Conservation (phyloP, 2,797 vertebrate species). For the Diceros bicornis region DNA sequence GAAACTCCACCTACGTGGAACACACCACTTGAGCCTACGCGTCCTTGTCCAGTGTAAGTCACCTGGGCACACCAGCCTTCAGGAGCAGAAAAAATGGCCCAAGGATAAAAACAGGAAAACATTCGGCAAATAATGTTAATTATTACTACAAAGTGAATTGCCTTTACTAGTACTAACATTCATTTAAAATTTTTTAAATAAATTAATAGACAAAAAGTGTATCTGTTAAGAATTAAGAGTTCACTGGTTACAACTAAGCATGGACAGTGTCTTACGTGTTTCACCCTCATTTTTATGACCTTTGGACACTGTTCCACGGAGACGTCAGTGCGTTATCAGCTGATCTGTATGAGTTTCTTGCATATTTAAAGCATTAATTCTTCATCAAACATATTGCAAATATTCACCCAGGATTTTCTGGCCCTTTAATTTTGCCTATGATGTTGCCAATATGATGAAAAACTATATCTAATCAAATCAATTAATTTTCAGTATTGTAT, state of each 20-base stretch:
- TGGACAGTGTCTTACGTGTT: not conserved
- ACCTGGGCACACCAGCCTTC: not conserved
- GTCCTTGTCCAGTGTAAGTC: too few relatives aligned
- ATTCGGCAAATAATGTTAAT: not conserved
- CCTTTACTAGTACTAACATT: not conserved
- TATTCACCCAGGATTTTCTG: not conserved
- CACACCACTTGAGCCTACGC: fast-evolving
- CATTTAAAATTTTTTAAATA: not conserved
- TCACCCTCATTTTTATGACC: not conserved
- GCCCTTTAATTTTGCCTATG: not conserved
- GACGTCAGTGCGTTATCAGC: too few relatives aligned
- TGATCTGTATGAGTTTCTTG: not conserved
- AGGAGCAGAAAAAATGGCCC: not conserved
- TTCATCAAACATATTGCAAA: not conserved
- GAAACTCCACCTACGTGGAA: fast-evolving
- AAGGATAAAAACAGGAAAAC: not conserved
- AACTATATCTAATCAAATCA: not conserved
- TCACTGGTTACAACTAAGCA: not conserved
- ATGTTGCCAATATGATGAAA: not conserved
- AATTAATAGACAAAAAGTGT: not conserved
- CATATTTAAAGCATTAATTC: not conserved
- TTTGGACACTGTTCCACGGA: too few relatives aligned
- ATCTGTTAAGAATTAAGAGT: not conserved
- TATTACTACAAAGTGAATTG: too few relatives aligned
- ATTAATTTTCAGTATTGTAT: not conserved